Base-by-base conservation (phyloP, 2,888 invertebrate species). In the Cephus pulcher region DNA sequence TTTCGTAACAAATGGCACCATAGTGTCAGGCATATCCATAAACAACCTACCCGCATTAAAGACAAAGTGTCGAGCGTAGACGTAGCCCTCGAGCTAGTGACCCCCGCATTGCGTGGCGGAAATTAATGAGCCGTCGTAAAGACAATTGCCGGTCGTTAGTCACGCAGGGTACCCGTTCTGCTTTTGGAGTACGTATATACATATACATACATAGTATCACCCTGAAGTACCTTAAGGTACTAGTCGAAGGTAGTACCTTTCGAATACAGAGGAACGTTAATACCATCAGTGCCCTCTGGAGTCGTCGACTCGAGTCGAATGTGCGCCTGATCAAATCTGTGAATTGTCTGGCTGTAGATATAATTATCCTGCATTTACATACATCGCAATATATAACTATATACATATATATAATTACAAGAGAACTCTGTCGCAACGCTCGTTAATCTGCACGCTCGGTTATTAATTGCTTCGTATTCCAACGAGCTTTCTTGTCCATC, bases 101-200 rank as follows among this genome's bases (percentile, higher is more conserved):
- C 84, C 83, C 83, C 84, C 83, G 83, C 82, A 84, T 84, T 84
- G 83, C 81, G 83, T 80, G 79, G 83, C 81, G 82, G 82, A 84
- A 85, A 86, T 85, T 85, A 86, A 86, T 85, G 86, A 84, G 83
- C 84, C 83, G 83, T 84, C 86, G 83, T 84, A 84, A 86, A 85
- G 86, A 87, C 86, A 86, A 86, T 87, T 85, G 86, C 84, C 82
- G 82, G 83, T 84, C 87, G 83, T 87, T 87, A 86, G 85, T 87
- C 86, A 85, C 84, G 81, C 83, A 81, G 78, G 73, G 80, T 82
- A 81, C 81, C 70, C 70, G 70, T 30, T 70, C 70, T 70, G 30
- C 70, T 70, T 30, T 30, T 35, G 3, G 35, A 33, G 33, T 69
- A 32, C 35, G 40, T 68, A 70, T 56, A 32, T 34, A 78, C 35